A percentile compares a stretch with the other conserved stretches of the same genome.
Conservation (phyloP, 1,140 invertebrate genomes). For the Maniola jurtina region DNA sequence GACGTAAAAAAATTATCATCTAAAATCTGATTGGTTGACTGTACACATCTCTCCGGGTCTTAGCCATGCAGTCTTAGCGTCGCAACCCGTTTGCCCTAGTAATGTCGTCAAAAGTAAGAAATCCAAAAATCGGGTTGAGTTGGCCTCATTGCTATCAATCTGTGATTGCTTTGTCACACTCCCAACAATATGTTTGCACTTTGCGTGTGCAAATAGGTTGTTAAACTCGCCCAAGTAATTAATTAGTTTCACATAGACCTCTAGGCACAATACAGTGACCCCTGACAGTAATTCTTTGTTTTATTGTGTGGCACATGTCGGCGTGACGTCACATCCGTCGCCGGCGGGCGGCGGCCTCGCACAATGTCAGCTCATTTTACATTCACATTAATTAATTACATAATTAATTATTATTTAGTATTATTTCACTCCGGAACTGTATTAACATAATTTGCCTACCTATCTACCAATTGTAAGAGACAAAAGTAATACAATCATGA, state of each 20-base stretch:
- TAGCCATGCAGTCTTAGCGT: too few species aligned
- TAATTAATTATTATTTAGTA: neutral
- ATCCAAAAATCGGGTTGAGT: too few species aligned
- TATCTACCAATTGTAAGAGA: neutral
- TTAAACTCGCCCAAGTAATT: too few species aligned
- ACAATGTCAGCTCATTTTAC: neutral
- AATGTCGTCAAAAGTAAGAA: too few species aligned
- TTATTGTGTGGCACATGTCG: conserved; percentile 1
- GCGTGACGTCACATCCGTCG: neutral
- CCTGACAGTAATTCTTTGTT: neutral
- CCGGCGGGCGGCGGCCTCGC: neutral
- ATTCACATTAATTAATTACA: neutral
- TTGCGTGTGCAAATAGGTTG: too few species aligned
- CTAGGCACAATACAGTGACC: neutral
- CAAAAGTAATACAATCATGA: neutral
- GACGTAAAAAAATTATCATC: too few species aligned
- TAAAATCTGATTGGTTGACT: too few species aligned
- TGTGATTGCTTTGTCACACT: neutral
- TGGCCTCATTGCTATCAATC: neutral
- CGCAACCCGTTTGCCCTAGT: too few species aligned
- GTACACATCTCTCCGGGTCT: too few species aligned
- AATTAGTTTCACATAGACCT: conserved; percentile 2
- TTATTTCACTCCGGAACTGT: conserved; percentile 1
- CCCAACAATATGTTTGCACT: too few species aligned
- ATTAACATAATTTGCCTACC: neutral